Evolutionary conservation across 2,888 invertebrate genomes (phyloP).

Genomic region (Callyntrura sp.): DNA sequence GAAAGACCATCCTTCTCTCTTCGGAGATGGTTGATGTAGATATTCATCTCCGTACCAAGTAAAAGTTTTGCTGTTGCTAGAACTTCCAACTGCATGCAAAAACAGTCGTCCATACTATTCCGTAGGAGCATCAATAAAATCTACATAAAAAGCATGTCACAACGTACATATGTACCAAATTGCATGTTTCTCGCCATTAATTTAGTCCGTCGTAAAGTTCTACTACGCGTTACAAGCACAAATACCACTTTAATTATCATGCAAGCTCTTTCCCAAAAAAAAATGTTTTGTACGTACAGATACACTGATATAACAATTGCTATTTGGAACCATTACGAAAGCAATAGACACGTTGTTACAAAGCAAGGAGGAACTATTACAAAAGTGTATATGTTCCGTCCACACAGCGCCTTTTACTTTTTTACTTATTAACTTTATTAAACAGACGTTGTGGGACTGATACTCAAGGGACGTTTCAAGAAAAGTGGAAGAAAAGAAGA

Average conservation of each 20-base stretch:
- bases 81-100: not conserved
- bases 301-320: not conserved
- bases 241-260: too few species aligned
- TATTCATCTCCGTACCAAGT: too few species aligned
- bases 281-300: not conserved
- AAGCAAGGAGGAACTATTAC: too few species aligned
- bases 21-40: too few species aligned
- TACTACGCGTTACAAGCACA: not conserved
- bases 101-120: not conserved
- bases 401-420: too few species aligned
- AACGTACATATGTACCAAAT: not conserved
- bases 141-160: not conserved
- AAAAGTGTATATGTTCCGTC: not conserved
- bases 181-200: not conserved
- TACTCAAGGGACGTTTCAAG: not conserved
- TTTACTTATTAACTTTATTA: not conserved
- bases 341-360: too few species aligned
- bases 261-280: not conserved
- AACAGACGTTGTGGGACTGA: not conserved
- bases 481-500: not conserved
- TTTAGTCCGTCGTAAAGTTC: not conserved
- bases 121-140: constrained; percentile 6
- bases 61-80: too few species aligned
- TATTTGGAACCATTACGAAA: not conserved
- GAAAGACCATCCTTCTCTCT: too few species aligned